phyloP scores from a whole-genome alignment of 1,140 invertebrate genomes.

The Tribolium castaneum region DNA sequence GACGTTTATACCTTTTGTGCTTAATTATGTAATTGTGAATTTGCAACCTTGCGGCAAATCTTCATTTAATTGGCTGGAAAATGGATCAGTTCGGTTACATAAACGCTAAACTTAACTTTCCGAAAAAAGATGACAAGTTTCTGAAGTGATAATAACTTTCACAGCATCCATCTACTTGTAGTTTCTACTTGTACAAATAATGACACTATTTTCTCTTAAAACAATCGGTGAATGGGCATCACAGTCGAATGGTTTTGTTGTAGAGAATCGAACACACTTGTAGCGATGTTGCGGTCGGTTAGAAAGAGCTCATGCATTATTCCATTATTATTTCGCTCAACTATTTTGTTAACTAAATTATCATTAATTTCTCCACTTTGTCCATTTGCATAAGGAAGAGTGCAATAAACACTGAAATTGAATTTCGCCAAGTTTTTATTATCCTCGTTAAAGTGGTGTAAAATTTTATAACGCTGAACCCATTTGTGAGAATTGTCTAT shows the following conservation, averaged over 20 bases:
- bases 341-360: no score
- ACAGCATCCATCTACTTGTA: conserved; percentile 10
- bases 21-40: background rate
- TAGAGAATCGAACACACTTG: background rate
- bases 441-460: background rate
- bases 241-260: background rate
- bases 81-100: background rate
- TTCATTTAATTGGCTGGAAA: background rate
- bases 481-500: background rate
- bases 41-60: background rate
- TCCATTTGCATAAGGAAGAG: background rate
- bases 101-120: background rate
- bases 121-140: conserved; percentile 13
- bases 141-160: conserved; percentile 10
- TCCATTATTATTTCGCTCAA: background rate
- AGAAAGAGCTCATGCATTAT: background rate
- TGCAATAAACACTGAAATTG: background rate
- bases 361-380: background rate
- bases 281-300: background rate
- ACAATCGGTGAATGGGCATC: conserved; percentile 24
- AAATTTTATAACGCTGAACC: background rate
- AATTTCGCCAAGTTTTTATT: background rate
- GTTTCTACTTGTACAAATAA: conserved; percentile 30
- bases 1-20: background rate
- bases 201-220: conserved; percentile 27